phyloP scores from a whole-genome alignment of 2,797 vertebrate species.

The Acipenser oxyrinchus region DNA sequence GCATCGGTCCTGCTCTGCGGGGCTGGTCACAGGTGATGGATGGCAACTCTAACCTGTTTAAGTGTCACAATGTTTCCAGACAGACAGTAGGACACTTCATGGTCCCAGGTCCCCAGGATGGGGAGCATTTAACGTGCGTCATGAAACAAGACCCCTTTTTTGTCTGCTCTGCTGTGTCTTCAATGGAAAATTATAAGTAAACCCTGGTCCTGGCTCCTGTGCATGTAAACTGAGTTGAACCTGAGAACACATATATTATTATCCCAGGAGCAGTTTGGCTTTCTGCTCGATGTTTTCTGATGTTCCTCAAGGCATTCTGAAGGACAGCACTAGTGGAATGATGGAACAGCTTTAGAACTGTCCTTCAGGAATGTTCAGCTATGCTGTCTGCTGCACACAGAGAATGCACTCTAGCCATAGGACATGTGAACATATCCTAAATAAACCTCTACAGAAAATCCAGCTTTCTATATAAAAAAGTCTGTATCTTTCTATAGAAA shows the following conservation, averaged over 20 bases:
- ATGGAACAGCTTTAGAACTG: no score
- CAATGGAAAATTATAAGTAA: neutral
- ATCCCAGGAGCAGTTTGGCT: neutral
- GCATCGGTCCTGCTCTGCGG: neutral
- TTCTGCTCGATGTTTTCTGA: neutral
- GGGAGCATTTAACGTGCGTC: neutral
- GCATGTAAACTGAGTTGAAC: no score
- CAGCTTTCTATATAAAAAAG: no score
- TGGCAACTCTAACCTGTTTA: slow-evolving; percentile 7
- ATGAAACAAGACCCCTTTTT: slow-evolving; percentile 7
- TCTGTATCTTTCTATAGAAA: no score
- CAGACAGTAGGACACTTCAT: slow-evolving; percentile 2
- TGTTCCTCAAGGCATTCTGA: no score
- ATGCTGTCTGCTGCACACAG: no score
- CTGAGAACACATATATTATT: slow-evolving; percentile 6
- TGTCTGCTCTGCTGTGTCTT: slow-evolving; percentile 1
- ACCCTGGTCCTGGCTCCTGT: neutral
- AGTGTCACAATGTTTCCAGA: neutral
- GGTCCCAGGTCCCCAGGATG: neutral
- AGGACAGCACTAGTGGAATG: no score
- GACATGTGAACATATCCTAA: no score
- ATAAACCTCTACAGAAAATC: no score
- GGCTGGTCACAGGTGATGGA: slow-evolving; percentile 4
- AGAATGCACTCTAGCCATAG: no score
- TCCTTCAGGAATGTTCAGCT: no score